These are phyloP conservation scores for Desoria tigrina DNA, from an alignment of 2,888 invertebrate species.

Conservation along the genomic window DNA sequence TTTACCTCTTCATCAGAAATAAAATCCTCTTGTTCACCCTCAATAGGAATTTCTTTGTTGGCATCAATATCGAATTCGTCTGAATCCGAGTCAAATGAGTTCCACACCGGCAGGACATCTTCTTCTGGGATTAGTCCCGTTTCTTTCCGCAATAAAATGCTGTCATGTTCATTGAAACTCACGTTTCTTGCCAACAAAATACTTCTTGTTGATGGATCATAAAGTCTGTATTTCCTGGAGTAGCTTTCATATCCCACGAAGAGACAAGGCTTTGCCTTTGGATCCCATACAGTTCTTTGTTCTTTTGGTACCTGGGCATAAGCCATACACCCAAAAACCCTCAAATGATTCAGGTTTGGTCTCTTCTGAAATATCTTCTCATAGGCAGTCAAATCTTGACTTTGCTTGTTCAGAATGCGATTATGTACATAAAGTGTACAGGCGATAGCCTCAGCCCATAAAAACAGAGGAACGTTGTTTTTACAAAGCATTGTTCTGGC, in stretches of 20 bases:
- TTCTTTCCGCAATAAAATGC: no score
- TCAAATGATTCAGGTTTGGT: neutral
- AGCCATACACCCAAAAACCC: neutral
- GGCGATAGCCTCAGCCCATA: conserved; percentile 56
- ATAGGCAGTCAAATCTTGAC: conserved; percentile 54
- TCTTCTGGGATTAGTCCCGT: no score
- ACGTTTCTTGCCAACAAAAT: neutral
- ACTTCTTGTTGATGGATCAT: neutral
- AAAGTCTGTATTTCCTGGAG: neutral
- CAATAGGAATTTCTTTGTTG: no score
- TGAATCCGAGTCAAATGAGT: neutral
- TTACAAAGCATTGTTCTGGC: conserved; percentile 54
- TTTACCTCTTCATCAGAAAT: no score
- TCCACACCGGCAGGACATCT: no score
- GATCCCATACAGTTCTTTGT: neutral
- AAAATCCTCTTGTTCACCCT: no score
- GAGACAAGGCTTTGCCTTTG: neutral
- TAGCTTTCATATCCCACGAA: neutral
- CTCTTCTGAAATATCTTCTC: conserved; percentile 55
- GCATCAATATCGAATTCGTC: no score
- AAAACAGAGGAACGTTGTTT: conserved; percentile 47
- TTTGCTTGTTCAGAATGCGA: conserved; percentile 50
- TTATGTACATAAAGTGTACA: conserved; percentile 55
- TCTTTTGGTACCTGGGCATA: neutral
- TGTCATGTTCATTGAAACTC: neutral